Evolutionary conservation across 92 coral and sea anemone species (phyloP).

Genomic region (Palythoa grandis): DNA sequence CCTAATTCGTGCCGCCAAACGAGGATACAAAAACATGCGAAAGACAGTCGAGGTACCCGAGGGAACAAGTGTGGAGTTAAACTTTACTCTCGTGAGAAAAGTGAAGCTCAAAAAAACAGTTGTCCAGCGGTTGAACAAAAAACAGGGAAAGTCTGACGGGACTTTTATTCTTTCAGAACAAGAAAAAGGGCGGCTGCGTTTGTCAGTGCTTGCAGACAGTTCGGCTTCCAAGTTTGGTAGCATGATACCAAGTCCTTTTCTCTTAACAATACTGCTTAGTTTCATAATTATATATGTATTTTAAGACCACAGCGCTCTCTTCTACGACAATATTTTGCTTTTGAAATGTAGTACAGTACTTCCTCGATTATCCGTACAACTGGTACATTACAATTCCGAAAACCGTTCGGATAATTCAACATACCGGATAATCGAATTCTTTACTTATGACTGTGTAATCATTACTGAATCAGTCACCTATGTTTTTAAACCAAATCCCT

Average conservation of each 20-base stretch:
- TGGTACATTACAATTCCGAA: too few relatives aligned
- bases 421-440: too few relatives aligned
- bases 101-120: not conserved
- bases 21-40: slow-evolving; percentile 65
- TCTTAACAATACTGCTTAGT: not conserved
- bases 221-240: slow-evolving; percentile 5
- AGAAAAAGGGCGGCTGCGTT: not conserved
- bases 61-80: slow-evolving; percentile 58
- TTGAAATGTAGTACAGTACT: too few relatives aligned
- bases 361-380: too few relatives aligned
- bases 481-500: too few relatives aligned
- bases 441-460: too few relatives aligned
- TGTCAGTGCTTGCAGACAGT: slow-evolving; percentile 13
- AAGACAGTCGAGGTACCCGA: slow-evolving; percentile 67
- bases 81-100: slow-evolving; percentile 72
- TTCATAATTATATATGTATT: not conserved
- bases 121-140: not conserved
- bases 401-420: too few relatives aligned
- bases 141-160: not conserved
- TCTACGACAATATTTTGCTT: not conserved
- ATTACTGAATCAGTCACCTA: too few relatives aligned
- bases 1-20: slow-evolving; percentile 68
- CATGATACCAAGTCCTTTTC: not conserved
- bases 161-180: slow-evolving; percentile 23
- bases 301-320: not conserved